Base-by-base conservation (phyloP, 2,888 invertebrate genomes). In the Andrena marginata region DNA sequence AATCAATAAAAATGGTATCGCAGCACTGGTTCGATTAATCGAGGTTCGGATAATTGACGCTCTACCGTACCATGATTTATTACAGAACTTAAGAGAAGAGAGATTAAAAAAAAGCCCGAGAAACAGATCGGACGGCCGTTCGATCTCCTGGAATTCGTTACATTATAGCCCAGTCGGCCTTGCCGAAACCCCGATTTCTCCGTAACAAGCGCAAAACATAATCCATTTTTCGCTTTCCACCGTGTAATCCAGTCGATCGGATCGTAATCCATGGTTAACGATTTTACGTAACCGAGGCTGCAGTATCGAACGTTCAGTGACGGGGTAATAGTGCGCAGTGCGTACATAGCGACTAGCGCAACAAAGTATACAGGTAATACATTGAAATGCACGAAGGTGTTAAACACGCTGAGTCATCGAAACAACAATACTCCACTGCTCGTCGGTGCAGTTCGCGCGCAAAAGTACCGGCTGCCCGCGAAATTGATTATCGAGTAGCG, bases 281-380 rank as follows among this genome's bases (percentile, higher is more conserved):
- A 75, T 4, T 42, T 70, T 75, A 75, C 16, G 51, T 20, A 75
- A 75, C 35, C 33, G 3, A 16, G n/a, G 33, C 33, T n/a, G 26
- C 31, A 33, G 33, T 33, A 33, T 62, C n/a, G 62, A 60, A n/a
- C 59, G 23, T 16, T 16, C 10, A 23, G 2, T n/a, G 3, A 62
- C 59, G 13, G 29, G 0, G 16, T 16, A 42, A 16, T 42, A 42
- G 42, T 42, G 42, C 42, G 42, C 42, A 42, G 42, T 42, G 16
- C 0, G 42, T 16, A 16, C 42, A 42, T 13, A 42, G 42, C 4
- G 42, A 42, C 42, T 42, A 42, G 42, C 0, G 16, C 4, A 42
- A 16, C 42, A 42, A 42, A 16, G 42, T 42, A 13, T 16, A 13
- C 16, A 13, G 13, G 42, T 42, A 16, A 42, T 5, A 16, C 42